Base-by-base conservation (phyloP, 2,888 invertebrate species). In the Sphaerophoria rueppellii region DNA sequence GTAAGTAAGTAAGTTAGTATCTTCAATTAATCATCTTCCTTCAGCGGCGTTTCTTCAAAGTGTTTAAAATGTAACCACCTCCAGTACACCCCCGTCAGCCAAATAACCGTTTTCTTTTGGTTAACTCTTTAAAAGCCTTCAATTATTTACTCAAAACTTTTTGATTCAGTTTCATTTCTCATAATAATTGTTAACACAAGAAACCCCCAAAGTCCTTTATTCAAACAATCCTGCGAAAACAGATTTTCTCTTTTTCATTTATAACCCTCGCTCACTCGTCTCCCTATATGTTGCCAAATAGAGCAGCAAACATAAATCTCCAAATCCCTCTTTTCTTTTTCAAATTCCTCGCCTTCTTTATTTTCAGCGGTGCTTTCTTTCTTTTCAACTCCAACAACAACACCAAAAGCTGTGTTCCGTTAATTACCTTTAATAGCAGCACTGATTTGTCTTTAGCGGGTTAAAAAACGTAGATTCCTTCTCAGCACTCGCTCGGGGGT, bases 361-460 rank as follows among this genome's bases (percentile, higher is more conserved):
- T 24, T 24, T 24, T n/a, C n/a, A n/a, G n/a, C n/a, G n/a, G 24
- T 24, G 24, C 24, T 24, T 24, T 24, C 24, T 24, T 24, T 24
- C 24, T 24, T 2, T 24, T 24, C 24, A 24, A 24, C 24, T 24
- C 24, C 24, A 24, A 24, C 24, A 24, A 67, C 24, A 58, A 75
- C 75, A 79, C 72, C 52, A 71, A 67, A 76, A 83, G 75, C 71
- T 83, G 79, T 72, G 79, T 83, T 81, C 65, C 58, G 85, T 85
- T 85, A 85, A 85, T 85, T 85, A 85, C 85, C 85, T 85, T 77
- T 85, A 85, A 85, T 85, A 85, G 85, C 46, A 81, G 81, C 85
- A 73, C 85, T 85, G 85, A 85, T 85, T 85, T 85, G 85, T 85
- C 80, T 85, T 80, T 61, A 76, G 72, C 57, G 67, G 69, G 70